Evolutionary conservation across 64 coral and sea anemone species (phyloP), one percentile per base, ranked within the genome.

Genomic region (Stylophora pistillata): DNA sequence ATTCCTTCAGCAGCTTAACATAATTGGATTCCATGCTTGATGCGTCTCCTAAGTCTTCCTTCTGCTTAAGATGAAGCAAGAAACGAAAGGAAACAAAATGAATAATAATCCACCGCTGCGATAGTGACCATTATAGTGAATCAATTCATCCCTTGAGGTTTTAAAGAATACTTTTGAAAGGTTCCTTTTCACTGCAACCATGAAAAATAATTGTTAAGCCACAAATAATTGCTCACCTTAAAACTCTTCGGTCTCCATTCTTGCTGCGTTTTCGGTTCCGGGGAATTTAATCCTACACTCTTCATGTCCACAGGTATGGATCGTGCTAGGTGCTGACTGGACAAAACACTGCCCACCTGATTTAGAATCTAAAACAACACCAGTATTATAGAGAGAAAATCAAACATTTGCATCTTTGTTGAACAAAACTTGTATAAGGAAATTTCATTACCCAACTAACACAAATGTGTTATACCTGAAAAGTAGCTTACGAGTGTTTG

Each of bases 1-100:
- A 96, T 53, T 96, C 95, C 58, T 89, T 96, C 3, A 96, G 78
- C 0, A 96, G 65, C 41, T 96, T 96, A 11, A 92, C 91, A 75
- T 96, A 96, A 18, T 76, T 93, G 16, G 82, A 90, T 23, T 89
- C 88, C 20, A 79, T 28, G 76, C 88, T 17, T 52, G 77, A 15
- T 26, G 72, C 64, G 34, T 82, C 78, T 7, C 56, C 21, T 4
- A 84, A 34, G 26, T 84, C 80, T 0, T 65, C 33, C 62, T 84
- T 68, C 80, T 69, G 27, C 20, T 53, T 26, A 61, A 20, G 21
- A n/a, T 47, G 37, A 47, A 26, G 23, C 27, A 21, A 34, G 15
- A 15, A 52, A 2, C 18, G 15, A 21, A 74, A 74, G 32, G 26
- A 47, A 47, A 47, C 7, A 47, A 47, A 47, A 47, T 7, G 37